phyloP scores from a whole-genome alignment of 1,140 invertebrate genomes.

The Cotesia chilonis region DNA sequence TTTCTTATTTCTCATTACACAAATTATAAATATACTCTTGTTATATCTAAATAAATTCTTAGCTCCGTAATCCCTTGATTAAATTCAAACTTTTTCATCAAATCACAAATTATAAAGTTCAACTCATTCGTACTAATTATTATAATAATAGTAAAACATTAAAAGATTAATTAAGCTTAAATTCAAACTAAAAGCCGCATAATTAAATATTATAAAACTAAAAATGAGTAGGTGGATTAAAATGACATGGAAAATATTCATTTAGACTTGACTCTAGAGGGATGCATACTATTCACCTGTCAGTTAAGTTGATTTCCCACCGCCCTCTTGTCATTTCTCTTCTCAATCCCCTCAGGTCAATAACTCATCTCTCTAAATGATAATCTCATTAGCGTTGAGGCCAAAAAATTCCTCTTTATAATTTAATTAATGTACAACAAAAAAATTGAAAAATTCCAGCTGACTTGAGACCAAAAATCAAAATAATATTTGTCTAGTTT shows the following conservation, averaged over 20 bases:
- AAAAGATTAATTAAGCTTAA: too few species aligned
- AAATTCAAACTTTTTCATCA: too few species aligned
- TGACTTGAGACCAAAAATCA: neutral
- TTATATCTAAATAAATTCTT: too few species aligned
- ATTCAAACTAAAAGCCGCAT: too few species aligned
- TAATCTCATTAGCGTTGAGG: constrained; percentile 6
- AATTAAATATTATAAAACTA: too few species aligned
- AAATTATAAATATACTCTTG: too few species aligned
- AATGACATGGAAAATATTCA: constrained; percentile 4
- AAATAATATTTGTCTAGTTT: constrained; percentile 6
- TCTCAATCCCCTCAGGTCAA: constrained; percentile 16
- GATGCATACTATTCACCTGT: constrained; percentile 19
- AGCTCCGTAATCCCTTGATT: too few species aligned
- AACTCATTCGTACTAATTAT: too few species aligned
- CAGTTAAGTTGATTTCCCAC: constrained; percentile 26
- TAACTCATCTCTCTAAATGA: constrained; percentile 8
- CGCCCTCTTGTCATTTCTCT: constrained; percentile 1
- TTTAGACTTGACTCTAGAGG: neutral
- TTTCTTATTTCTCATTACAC: too few species aligned
- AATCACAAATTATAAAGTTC: too few species aligned
- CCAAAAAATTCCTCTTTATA: neutral
- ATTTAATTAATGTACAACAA: neutral
- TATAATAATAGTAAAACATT: too few species aligned
- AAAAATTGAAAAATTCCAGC: neutral
- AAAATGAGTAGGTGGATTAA: neutral